phyloP scores from a whole-genome alignment of 2,888 invertebrate genomes.

The Boloria selene region DNA sequence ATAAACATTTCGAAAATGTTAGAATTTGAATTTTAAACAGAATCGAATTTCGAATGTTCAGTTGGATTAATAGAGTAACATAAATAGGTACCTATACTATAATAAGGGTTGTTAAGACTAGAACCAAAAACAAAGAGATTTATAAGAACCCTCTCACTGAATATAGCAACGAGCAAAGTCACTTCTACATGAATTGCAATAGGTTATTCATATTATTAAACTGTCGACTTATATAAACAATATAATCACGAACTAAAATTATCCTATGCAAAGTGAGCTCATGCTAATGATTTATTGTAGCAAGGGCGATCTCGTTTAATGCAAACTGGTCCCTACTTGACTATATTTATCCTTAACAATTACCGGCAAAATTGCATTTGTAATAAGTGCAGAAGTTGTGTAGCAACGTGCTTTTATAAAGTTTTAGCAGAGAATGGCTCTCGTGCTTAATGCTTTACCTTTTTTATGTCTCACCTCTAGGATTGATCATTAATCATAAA shows the following conservation, averaged over 20 bases:
- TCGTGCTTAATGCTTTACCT: slow-evolving; percentile 8
- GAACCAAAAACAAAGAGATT: too few species aligned
- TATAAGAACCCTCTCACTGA: not conserved
- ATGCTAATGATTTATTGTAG: slow-evolving; percentile 29
- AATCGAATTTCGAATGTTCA: too few species aligned
- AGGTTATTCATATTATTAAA: slow-evolving; percentile 23
- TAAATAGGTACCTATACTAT: too few species aligned
- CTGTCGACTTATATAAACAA: slow-evolving; percentile 29
- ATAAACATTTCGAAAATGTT: too few species aligned
- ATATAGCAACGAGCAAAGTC: slow-evolving; percentile 7
- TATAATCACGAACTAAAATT: slow-evolving; percentile 31
- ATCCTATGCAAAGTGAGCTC: slow-evolving; percentile 23
- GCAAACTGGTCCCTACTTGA: slow-evolving; percentile 25
- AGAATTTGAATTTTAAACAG: too few species aligned
- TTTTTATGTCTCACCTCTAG: not conserved
- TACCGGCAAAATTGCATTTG: slow-evolving; percentile 28
- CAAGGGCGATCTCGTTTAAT: slow-evolving; percentile 30
- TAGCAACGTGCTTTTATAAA: slow-evolving; percentile 16
- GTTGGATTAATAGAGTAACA: too few species aligned
- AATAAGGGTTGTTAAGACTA: too few species aligned
- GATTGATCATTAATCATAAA: slow-evolving; percentile 7
- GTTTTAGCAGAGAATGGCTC: not conserved
- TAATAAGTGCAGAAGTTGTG: slow-evolving; percentile 20
- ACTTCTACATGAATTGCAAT: slow-evolving; percentile 2
- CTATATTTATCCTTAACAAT: slow-evolving; percentile 33